Base-by-base conservation (phyloP, 2,888 invertebrate species). In the Andricus curvator region DNA sequence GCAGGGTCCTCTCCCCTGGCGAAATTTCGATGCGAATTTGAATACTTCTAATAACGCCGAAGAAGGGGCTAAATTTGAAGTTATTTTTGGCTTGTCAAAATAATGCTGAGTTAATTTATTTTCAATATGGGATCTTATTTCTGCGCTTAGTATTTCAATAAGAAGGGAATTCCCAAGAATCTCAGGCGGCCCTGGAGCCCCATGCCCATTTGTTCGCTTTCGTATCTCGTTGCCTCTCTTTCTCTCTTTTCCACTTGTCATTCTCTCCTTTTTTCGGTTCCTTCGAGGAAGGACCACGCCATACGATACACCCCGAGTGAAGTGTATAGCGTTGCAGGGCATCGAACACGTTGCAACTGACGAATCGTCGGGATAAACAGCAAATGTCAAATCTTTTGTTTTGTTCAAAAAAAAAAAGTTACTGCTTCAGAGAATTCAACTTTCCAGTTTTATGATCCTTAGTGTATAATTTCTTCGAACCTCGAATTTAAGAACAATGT, bases 191-290 rank as follows among this genome's bases (percentile, higher is more conserved):
- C 74, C 74, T 74, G 74, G 9, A 33, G 33, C 11, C 33, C 33
- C 20, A 56, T 74, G 74, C 48, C 70, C 79, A 62, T 56, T 67
- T 68, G 41, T 60, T 60, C 60, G n/a, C 79, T 64, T 44, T 70
- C 29, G 62, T 60, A 56, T 56, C 79, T 56, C 64, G 5, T 37
- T 56, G 41, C 68, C 44, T 66, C 66, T 78, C 78, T 78, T 66
- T 33, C 33, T 78, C 66, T 66, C 66, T 67, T 51, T 78, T 78
- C 78, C n/a, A 56, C 74, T 74, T 74, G 74, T 74, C 74, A 74
- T 56, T 74, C 74, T 37, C 56, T 74, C 74, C 33, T 70, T 70
- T 70, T 74, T 74, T 74, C 13, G 20, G 29, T 56, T 56, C 56
- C 48, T 74, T 74, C 74, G 56, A 74, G 33, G 33, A 56, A 56